Evolutionary conservation across 2,888 invertebrate genomes (phyloP), one percentile per base, ranked within the genome.

Genomic region (Synergus itoensis): DNA sequence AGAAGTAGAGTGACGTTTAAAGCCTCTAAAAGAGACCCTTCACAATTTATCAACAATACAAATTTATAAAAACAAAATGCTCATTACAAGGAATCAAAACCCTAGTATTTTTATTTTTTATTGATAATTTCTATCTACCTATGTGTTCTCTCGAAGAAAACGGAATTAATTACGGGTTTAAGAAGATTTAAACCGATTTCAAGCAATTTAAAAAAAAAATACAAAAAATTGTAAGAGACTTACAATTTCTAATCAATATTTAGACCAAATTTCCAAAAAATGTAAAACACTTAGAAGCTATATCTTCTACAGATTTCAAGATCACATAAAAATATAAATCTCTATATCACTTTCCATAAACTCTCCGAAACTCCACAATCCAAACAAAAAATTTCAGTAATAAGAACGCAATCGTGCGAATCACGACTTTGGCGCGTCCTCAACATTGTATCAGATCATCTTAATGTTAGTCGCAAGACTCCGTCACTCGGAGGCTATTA

Each of bases 401-500:
- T 9, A 53, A 53, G 18, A 36, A 53, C 5, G 48, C 53, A 36
- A 57, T 53, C 73, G 73, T 73, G 73, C 73, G 36, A 73, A 73
- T 73, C 53, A 53, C 40, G 53, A 73, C 53, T 48, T 16, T 53
- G 73, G 53, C 36, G n/a, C 40, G n/a, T 41, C n/a, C 41, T 65
- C 36, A 73, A 73, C 53, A 53, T 73, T 73, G 73, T 28, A 53
- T 36, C 28, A 62, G 12, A 18, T 53, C 14, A 7, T 21, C 69
- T 28, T 48, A 36, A 14, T 18, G 60, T 36, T 40, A 36, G 48
- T 45, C 14, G 43, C 16, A 43, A 60, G 60, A 62, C 21, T 43
- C 21, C 62, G 76, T 76, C 62, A 76, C 41, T 62, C 62, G 16
- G 21, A 28, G 16, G 76, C 76, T 45, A 62, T 76, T 62, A 76